Base-by-base conservation (phyloP, 2,797 vertebrate species). In the Mormyrus hasselquistii region DNA sequence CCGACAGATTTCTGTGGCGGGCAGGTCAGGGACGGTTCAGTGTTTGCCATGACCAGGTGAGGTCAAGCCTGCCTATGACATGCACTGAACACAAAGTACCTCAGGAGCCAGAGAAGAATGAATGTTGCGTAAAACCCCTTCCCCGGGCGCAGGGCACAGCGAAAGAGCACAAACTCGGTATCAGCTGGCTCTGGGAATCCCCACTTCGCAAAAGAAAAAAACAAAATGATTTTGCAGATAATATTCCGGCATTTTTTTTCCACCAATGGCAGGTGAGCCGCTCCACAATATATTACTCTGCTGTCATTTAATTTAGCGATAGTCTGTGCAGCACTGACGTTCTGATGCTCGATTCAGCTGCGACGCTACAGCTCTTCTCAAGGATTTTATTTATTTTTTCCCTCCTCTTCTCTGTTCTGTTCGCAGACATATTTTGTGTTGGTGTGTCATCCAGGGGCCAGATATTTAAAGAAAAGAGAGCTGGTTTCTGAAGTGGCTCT, bases 391-490 rank as follows among this genome's bases (percentile, higher is more conserved):
- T 57, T 41, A 14, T 38, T 73, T 38, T 73, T 73, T 38, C 2
- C 25, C 29, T 38, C 65, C 10, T 29, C 53, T 57, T 76, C n/a
- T 88, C 50, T 53, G 90, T 90, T 91, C 87, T 87, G 88, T 89
- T 76, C 59, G 73, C 76, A 88, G 57, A 86, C 47, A 88, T 91
- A 89, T 88, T 93, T 91, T 92, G 59, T 93, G 92, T 94, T 93
- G 92, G 91, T 69, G 94, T 95, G 94, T 95, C 95, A 96, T 89
- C 90, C 90, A 93, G 94, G 94, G 96, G 95, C 93, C 95, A 95
- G 94, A 94, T 95, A 95, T 95, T 95, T 95, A 94, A 95, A 96
- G 95, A 93, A 93, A 94, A 95, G 94, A 93, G 91, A 93, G 93
- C 16, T 73, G 89, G 92, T 93, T 94, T 96, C 93, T 96, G 95